These are phyloP conservation scores for Paracanthobrama guichenoti DNA, from an alignment of 2,113 vertebrate species.

Conservation along the genomic window DNA sequence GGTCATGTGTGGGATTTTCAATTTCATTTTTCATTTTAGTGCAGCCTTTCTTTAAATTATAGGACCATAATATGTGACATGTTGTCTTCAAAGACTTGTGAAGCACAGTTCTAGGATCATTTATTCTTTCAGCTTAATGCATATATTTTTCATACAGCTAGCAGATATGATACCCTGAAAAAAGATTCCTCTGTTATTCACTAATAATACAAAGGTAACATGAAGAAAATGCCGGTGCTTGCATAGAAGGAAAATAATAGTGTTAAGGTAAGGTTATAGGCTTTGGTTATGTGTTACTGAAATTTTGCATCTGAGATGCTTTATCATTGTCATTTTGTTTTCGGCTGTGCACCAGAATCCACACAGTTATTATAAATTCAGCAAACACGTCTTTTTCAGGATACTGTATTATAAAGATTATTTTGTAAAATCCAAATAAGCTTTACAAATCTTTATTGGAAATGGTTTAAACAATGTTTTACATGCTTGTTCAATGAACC, in stretches of 20 bases:
- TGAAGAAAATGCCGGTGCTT: not conserved
- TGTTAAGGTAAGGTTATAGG: not conserved
- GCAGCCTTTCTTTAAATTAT: conserved; percentile 33
- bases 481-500: too few relatives aligned
- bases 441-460: too few relatives aligned
- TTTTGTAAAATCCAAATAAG: too few relatives aligned
- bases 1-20: conserved; percentile 2
- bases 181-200: not conserved
- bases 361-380: not conserved
- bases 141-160: not conserved
- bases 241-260: not conserved
- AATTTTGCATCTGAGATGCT: not conserved
- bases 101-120: not conserved
- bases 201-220: not conserved
- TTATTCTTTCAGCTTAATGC: not conserved
- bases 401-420: too few relatives aligned
- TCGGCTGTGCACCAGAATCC: not conserved
- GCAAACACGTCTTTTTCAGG: too few relatives aligned
- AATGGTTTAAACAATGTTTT: too few relatives aligned
- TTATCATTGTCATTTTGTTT: not conserved
- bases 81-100: conserved; percentile 16
- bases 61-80: not conserved
- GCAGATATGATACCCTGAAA: not conserved
- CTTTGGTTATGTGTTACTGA: not conserved
- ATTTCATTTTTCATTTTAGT: not conserved